Evolutionary conservation across 2,113 vertebrate species (phyloP), one percentile per base, ranked within the genome.

Genomic region (Ariopsis seemanni): DNA sequence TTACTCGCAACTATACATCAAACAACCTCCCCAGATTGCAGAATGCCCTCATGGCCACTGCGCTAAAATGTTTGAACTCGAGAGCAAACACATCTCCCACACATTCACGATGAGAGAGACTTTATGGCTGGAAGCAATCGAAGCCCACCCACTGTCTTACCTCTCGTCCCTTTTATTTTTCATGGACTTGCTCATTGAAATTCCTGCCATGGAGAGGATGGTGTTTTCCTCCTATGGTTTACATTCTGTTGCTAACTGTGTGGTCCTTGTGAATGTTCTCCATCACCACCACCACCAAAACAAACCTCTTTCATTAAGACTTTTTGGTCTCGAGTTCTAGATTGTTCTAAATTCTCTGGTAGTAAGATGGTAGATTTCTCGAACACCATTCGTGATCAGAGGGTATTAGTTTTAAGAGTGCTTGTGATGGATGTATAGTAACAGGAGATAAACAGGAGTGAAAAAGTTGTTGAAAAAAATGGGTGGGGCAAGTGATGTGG

Each of bases 121-220:
- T 75, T 85, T 62, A 58, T 85, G 14, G 55, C 84, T 75, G 71
- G 20, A 9, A 58, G 84, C 69, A n/a, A 75, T 60, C 30, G 2
- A 48, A 85, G 34, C 84, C 71, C 84, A 75, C 84, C 84, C 84
- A 85, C 84, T 15, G 57, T 62, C 69, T 60, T 75, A 22, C 84
- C 84, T 74, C 25, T 74, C 74, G 53, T 85, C 83, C 69, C 83
- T 57, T 34, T 57, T 72, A 11, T 12, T 71, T 65, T 72, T 34
- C 4, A 25, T 60, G 62, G n/a, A 53, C 15, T 84, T 84, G 30
- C 42, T 86, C 30, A 60, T n/a, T 50, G 78, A 79, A 79, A 65
- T 55, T 78, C 25, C 52, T 55, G 75, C 50, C 75, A 55, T 55
- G 52, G 79, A 62, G 57, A 62, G 9, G 18, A 62, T 82, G 27